Evolutionary conservation across 2,888 invertebrate genomes (phyloP).

Genomic region (Protodeltote pygarga): DNA sequence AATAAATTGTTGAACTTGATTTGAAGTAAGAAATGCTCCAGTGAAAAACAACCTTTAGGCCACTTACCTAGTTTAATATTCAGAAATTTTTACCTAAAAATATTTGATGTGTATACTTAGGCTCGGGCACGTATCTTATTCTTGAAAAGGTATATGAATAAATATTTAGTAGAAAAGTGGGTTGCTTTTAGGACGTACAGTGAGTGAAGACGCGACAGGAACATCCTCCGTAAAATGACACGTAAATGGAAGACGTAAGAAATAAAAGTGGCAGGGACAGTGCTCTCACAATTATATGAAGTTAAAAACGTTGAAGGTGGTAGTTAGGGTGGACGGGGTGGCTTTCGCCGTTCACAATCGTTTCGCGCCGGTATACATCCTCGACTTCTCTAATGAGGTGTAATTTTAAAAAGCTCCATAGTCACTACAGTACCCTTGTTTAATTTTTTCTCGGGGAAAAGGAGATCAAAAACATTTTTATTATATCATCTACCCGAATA

Average conservation of each 20-base stretch:
- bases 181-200: constrained; percentile 38
- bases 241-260: constrained; percentile 44
- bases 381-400: constrained; percentile 53
- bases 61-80: constrained; percentile 9
- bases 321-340: constrained; percentile 47
- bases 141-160: constrained; percentile 42
- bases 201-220: constrained; percentile 41
- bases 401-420: constrained; percentile 42
- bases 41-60: constrained; percentile 4
- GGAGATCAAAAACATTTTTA: constrained; percentile 33
- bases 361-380: constrained; percentile 56
- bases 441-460: constrained; percentile 18
- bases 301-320: constrained; percentile 49
- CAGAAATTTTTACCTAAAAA: constrained; percentile 24
- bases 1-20: constrained; percentile 34
- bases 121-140: constrained; percentile 35
- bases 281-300: constrained; percentile 48
- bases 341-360: constrained; percentile 49
- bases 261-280: constrained; percentile 46
- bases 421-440: constrained; percentile 24
- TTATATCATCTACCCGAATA: constrained; percentile 35
- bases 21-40: constrained; percentile 29
- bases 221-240: constrained; percentile 44
- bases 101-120: constrained; percentile 34
- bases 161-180: constrained; percentile 48